These are phyloP conservation scores for Drosophila phalerata DNA, from an alignment of 2,888 invertebrate genomes.

Conservation along the genomic window DNA sequence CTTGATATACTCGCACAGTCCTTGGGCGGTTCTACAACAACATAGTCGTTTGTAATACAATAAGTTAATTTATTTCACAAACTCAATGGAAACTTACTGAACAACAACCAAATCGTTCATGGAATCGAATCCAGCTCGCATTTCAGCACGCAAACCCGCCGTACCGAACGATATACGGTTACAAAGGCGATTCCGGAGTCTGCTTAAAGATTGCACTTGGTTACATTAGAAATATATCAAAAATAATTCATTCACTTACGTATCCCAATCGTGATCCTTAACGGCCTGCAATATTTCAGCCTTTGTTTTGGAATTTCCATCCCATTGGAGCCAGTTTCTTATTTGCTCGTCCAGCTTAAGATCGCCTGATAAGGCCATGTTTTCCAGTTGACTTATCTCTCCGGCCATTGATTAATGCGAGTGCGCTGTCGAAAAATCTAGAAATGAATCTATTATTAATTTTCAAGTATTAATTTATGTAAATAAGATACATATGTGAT, in stretches of 20 bases:
- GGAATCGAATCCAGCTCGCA: constrained; percentile 96
- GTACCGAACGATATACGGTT: constrained; percentile 94
- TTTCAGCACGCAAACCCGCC: constrained; percentile 95
- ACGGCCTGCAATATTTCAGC: constrained; percentile 88
- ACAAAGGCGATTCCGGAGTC: constrained; percentile 88
- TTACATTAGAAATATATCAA: not conserved
- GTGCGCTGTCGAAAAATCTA: constrained; percentile 12
- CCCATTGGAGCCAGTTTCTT: constrained; percentile 91
- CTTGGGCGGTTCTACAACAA: constrained; percentile 91
- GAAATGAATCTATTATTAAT: constrained; percentile 11
- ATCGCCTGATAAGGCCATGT: constrained; percentile 60
- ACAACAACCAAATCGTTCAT: constrained; percentile 99
- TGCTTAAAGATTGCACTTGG: constrained; percentile 12
- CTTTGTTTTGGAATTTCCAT: constrained; percentile 89
- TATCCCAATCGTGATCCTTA: constrained; percentile 86
- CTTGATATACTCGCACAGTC: constrained; percentile 91
- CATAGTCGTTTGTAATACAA: not conserved
- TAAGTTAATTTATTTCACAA: not conserved
- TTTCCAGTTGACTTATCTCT: constrained; percentile 30
- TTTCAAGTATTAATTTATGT: not conserved
- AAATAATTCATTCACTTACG: constrained; percentile 38
- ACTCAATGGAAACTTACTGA: constrained; percentile 86
- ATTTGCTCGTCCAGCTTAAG: constrained; percentile 88
- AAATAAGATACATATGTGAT: not conserved
- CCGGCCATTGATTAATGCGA: constrained; percentile 23